Evolutionary conservation across 2,113 vertebrate genomes (phyloP).

Genomic region (Tragulus kanchil): DNA sequence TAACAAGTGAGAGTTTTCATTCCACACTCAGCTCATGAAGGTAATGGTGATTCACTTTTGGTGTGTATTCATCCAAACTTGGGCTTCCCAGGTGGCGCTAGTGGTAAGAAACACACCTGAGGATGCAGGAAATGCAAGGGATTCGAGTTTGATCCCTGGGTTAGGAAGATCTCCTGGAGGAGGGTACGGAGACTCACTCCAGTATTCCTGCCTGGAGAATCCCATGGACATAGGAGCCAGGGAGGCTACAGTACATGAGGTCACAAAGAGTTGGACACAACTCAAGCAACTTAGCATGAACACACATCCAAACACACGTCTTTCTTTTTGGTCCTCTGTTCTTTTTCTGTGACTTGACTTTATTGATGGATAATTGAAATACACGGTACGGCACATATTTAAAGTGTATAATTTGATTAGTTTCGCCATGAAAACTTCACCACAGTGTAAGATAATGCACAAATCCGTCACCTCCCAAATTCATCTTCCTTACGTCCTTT

Average conservation of each 20-base stretch:
- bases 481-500: background rate
- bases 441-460: background rate
- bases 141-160: background rate
- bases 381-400: background rate
- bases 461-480: background rate
- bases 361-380: background rate
- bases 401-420: background rate
- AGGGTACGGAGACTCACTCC: background rate
- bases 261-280: background rate
- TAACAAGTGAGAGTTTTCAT: background rate
- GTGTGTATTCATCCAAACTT: background rate
- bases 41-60: background rate
- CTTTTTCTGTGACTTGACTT: background rate
- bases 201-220: background rate
- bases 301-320: background rate
- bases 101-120: background rate
- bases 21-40: background rate
- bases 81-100: background rate
- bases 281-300: background rate
- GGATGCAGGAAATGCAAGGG: background rate
- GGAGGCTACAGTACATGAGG: rapidly evolving
- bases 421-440: background rate
- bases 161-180: background rate
- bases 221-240: background rate
- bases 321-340: background rate